phyloP scores from a whole-genome alignment of 2,888 invertebrate species.

The Caenorhabditis doughertyi region DNA sequence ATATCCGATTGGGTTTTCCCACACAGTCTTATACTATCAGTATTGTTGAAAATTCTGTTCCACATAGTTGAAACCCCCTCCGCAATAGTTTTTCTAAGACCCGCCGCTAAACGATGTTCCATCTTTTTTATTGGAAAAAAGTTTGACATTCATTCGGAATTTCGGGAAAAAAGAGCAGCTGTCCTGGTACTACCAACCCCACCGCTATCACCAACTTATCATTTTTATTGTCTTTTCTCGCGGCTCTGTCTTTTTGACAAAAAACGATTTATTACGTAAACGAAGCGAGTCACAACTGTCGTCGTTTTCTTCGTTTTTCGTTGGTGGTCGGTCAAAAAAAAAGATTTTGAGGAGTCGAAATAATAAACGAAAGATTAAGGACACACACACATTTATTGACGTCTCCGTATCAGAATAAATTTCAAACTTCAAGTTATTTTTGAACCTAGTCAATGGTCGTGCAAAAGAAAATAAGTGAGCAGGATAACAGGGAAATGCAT shows the following conservation, averaged over 20 bases:
- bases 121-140: slow-evolving; percentile 7
- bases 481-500: slow-evolving; percentile 45
- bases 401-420: slow-evolving; percentile 26
- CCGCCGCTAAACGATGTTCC: background rate
- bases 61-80: no score
- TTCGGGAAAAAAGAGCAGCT: slow-evolving; percentile 27
- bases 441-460: slow-evolving; percentile 1
- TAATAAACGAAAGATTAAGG: background rate
- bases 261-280: slow-evolving; percentile 55
- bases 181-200: slow-evolving; percentile 51
- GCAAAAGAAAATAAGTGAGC: slow-evolving; percentile 39
- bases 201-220: slow-evolving; percentile 60
- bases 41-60: no score
- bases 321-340: background rate
- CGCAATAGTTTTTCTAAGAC: background rate
- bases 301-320: slow-evolving; percentile 4
- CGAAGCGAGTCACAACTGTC: slow-evolving; percentile 48
- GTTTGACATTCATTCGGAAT: slow-evolving; percentile 6
- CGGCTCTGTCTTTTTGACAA: slow-evolving; percentile 34
- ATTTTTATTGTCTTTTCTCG: slow-evolving; percentile 40
- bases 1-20: no score
- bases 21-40: no score
- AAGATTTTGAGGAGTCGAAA: background rate
- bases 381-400: slow-evolving; percentile 31
- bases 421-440: background rate